phyloP scores from a whole-genome alignment of 2,113 vertebrate genomes.

The Otus sunia region DNA sequence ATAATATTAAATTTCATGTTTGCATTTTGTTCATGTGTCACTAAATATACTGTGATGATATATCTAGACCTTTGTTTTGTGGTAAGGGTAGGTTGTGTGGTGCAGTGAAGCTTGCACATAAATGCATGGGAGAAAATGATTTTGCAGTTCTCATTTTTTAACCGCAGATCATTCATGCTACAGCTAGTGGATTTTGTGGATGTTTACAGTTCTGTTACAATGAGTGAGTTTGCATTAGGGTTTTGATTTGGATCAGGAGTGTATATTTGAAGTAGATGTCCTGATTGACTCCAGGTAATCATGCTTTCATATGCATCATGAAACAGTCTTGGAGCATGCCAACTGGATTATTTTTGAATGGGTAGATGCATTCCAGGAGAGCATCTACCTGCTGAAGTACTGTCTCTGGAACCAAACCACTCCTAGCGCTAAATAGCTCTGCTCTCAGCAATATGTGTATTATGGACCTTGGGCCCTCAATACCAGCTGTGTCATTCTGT shows the following conservation, averaged over 20 bases:
- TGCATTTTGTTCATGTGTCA: background rate
- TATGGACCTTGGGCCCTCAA: background rate
- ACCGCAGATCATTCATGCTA: background rate
- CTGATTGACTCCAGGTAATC: background rate
- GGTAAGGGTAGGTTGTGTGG: background rate
- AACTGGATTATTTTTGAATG: background rate
- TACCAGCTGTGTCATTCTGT: background rate
- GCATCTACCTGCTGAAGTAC: background rate
- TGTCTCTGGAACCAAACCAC: background rate
- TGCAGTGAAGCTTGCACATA: background rate
- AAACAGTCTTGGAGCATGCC: background rate
- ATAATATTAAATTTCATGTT: background rate
- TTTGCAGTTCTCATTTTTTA: background rate
- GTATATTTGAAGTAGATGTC: background rate
- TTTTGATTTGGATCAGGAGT: background rate
- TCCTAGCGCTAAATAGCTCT: background rate
- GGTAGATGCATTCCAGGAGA: background rate
- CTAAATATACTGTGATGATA: background rate
- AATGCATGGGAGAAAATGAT: background rate
- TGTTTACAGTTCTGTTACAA: background rate
- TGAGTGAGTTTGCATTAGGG: background rate
- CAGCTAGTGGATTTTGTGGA: background rate
- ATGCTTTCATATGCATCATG: background rate
- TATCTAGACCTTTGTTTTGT: background rate
- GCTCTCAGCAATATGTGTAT: fast-evolving